These are phyloP conservation scores for Chaetodon trifascialis DNA, from an alignment of 2,113 vertebrate species.

Conservation along the genomic window DNA sequence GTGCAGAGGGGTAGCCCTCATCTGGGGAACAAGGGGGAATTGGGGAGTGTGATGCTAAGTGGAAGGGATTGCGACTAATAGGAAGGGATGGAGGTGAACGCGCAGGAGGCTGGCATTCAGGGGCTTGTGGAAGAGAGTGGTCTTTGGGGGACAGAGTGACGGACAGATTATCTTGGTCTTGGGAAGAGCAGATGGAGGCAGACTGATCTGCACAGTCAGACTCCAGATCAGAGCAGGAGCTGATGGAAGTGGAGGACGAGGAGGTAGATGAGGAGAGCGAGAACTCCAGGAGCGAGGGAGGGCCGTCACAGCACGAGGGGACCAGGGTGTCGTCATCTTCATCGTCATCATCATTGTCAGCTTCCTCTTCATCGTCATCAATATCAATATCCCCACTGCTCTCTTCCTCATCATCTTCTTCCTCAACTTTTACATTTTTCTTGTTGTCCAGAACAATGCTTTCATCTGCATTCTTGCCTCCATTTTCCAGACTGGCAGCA, in stretches of 20 bases:
- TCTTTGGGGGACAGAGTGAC: conserved; percentile 75
- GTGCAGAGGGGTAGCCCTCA: conserved; percentile 85
- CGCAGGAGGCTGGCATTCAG: conserved; percentile 65
- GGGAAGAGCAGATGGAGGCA: conserved; percentile 81
- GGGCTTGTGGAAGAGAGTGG: conserved; percentile 31
- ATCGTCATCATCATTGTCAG: conserved; percentile 77
- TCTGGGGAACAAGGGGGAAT: conserved; percentile 80
- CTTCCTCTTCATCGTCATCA: conserved; percentile 73
- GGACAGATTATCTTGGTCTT: conserved; percentile 80
- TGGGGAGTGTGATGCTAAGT: conserved; percentile 55
- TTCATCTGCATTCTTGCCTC: conserved; percentile 51
- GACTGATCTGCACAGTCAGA: conserved; percentile 89
- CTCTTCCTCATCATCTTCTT: conserved; percentile 73
- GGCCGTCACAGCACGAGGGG: conserved; percentile 86
- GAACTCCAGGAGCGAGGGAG: conserved; percentile 84
- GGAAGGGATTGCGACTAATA: conserved; percentile 65
- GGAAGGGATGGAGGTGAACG: conserved; percentile 76
- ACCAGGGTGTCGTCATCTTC: conserved; percentile 87
- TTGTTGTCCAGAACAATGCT: conserved; percentile 64
- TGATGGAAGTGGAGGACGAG: conserved; percentile 93
- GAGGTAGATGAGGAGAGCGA: conserved; percentile 85
- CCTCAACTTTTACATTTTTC: conserved; percentile 65
- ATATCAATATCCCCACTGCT: conserved; percentile 75
- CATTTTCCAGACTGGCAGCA: conserved; percentile 52
- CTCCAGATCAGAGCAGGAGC: conserved; percentile 95